Base-by-base conservation (phyloP, 2,888 invertebrate species). In the Listrodromus nycthemerus region DNA sequence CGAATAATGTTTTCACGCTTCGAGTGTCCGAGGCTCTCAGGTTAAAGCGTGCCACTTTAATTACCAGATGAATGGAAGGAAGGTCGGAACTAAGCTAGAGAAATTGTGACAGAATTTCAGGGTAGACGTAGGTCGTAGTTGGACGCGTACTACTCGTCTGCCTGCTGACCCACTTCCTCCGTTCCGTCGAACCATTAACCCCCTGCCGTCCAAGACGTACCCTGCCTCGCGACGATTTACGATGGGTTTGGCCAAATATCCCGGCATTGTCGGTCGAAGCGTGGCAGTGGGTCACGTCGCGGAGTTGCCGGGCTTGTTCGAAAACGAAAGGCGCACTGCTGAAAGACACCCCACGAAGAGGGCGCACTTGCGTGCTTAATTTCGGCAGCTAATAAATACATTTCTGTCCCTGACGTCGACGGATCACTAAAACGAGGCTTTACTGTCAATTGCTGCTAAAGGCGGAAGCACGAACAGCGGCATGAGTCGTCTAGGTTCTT, bases 231-330 rank as follows among this genome's bases (percentile, higher is more conserved):
- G 16, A 71, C 63, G 81, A 81, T 81, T 81, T 81, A 81, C 81
- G 76, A 81, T 65, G 63, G 61, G 77, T 80, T 50, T 69, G 24
- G 73, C 41, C 80, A 83, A 76, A 83, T 69, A 61, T 75, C 67
- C 61, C 80, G 76, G 77, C 77, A 71, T 77, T 77, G 55, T 30
- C 69, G 21, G 76, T 33, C 66, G 74, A 86, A 78, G 71, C 85
- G 80, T 87, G 87, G 79, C 84, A 87, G 74, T 87, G 81, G 87
- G 87, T 86, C 87, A 86, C 80, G 37, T 30, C 50, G 65, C 21
- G 75, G 50, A 48, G 50, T 33, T 19, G 41, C 33, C 48, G 16
- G 63, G 63, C 75, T 52, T 52, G 48, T 74, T 74, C 30, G 30
- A 33, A 45, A 48, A 50, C 50, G 74, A 65, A 45, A 45, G 63